Evolutionary conservation across 2,888 invertebrate genomes (phyloP).

Genomic region (Aleiodes leptofemur): DNA sequence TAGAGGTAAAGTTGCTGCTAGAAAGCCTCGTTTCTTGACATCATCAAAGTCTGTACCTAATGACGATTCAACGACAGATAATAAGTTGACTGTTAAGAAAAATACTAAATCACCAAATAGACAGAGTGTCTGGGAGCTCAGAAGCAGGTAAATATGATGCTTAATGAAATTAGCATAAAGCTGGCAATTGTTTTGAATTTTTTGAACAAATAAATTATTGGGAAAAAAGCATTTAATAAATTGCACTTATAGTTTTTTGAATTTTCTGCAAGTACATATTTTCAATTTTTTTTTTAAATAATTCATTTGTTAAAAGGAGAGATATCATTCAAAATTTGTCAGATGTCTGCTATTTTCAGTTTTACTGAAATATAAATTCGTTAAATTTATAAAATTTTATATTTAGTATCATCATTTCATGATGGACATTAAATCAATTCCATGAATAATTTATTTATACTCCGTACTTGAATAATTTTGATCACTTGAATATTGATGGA

Average conservation of each 20-base stretch:
- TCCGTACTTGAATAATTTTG: too few relatives aligned
- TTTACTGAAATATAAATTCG: background rate
- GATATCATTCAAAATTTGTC: too few relatives aligned
- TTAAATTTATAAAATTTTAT: background rate
- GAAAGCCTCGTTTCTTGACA: conserved; percentile 80
- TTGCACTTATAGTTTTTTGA: too few relatives aligned
- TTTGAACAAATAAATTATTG: too few relatives aligned
- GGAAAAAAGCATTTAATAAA: too few relatives aligned
- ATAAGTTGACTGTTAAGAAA: conserved; percentile 73
- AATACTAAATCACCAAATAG: conserved; percentile 77
- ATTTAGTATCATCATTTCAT: conserved; percentile 18
- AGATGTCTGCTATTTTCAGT: background rate
- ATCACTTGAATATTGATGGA: too few relatives aligned
- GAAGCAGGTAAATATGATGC: conserved; percentile 73
- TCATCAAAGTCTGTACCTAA: conserved; percentile 71
- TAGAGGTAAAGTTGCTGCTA: conserved; percentile 83
- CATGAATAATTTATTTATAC: too few relatives aligned
- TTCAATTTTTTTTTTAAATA: too few relatives aligned
- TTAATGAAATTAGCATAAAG: background rate
- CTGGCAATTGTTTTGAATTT: too few relatives aligned
- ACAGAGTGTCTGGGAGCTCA: conserved; percentile 79
- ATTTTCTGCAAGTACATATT: too few relatives aligned
- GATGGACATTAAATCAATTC: conserved; percentile 23
- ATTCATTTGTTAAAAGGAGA: too few relatives aligned
- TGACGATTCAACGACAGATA: conserved; percentile 72